Evolutionary conservation across 2,888 invertebrate genomes (phyloP).

Genomic region (Resseliella maxima): DNA sequence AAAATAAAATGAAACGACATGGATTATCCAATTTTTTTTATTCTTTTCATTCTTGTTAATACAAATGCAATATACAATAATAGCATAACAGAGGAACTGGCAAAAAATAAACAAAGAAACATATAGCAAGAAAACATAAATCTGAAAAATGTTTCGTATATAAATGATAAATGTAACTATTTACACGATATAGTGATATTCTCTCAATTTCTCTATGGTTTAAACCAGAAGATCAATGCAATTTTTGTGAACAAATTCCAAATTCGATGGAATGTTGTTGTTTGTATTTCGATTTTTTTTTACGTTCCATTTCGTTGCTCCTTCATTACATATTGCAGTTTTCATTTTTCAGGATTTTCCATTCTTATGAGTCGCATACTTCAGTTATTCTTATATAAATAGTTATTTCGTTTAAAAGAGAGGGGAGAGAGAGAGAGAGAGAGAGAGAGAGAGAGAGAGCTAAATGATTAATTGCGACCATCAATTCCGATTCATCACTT

Average conservation of each 20-base stretch:
- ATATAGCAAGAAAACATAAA: background rate
- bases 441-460: too few species aligned
- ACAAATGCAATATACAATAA: too few species aligned
- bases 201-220: background rate
- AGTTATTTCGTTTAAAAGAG: too few species aligned
- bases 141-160: conserved; percentile 36
- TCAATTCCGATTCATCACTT: background rate
- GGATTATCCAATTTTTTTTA: too few species aligned
- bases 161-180: conserved; percentile 38
- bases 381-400: too few species aligned
- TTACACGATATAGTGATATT: background rate
- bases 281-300: too few species aligned
- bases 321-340: background rate
- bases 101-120: background rate
- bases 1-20: too few species aligned
- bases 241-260: conserved; percentile 44
- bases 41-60: too few species aligned
- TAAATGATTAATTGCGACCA: conserved; percentile 15
- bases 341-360: conserved; percentile 15
- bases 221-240: background rate
- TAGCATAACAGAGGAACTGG: too few species aligned
- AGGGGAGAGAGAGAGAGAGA: too few species aligned
- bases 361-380: background rate
- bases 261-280: conserved; percentile 25
- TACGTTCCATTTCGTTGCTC: background rate